Base-by-base conservation (phyloP, 2,888 invertebrate genomes). In the Caenorhabditis panamensis region DNA sequence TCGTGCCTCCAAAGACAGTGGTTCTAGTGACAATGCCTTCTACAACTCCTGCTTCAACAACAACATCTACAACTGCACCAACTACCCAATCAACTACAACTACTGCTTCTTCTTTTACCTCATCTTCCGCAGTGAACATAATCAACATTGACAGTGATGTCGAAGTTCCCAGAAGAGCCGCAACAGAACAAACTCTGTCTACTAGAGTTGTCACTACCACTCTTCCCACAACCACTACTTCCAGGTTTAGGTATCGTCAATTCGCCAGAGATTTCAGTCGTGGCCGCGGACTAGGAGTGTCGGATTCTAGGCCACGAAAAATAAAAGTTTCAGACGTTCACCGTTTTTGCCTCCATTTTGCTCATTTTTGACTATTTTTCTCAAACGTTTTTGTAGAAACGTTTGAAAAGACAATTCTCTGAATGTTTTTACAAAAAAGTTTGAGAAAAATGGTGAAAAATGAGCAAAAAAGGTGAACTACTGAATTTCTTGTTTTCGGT, bases 91-190 rank as follows among this genome's bases (percentile, higher is more conserved):
- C 75, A 44, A 67, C 75, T 13, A 28, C 44, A 36, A 58, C 20
- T 9, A 53, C 54, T 0, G 36, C 76, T 11, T 24, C 37, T 18
- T 16, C 41, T 26, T 13, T 51, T 1, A 41, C 66, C 6, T 16
- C 72, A 24, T 56, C 31, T 31, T 31, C 31, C 31, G 31, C 56
- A 49, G 13, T 58, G 16, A 59, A 56, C 47, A 36, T 66, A 37
- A 28, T 73, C 8, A 41, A 53, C 16, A 54, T 73, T 28, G 73
- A 73, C 31, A 66, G 73, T 41, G 73, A 73, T 37, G 59, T 66
- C 2, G 58, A 64, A 5, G 59, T 66, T 18, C 72, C 73, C 18
- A 18, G 51, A 49, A 64, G 49, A 73, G 53, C 16, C 2, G 11
- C 71, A 31, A 9, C 31, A 31, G 9, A 9, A 31, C 4, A 9